Conservation (phyloP, 2,888 invertebrate genomes). For the Mythimna pallens region DNA sequence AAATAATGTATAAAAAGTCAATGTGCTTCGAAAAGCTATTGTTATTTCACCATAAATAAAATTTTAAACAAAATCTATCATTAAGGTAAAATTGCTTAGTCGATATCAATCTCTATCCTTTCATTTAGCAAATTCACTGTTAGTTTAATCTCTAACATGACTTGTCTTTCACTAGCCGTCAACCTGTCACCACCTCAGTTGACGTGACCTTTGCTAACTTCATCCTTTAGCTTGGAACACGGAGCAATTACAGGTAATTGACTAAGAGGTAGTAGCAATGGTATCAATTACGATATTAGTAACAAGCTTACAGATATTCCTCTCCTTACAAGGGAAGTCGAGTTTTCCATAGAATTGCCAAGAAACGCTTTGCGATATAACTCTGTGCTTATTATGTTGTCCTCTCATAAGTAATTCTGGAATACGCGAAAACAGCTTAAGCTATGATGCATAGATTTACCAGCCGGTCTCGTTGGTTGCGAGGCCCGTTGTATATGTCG, state of each 20-base stretch:
- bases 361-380: not conserved
- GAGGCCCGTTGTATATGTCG: not conserved
- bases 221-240: constrained; percentile 4
- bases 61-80: not conserved
- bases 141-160: not conserved
- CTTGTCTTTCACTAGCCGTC: not conserved
- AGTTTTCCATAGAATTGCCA: not conserved
- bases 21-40: not conserved
- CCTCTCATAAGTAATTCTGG: too few species aligned
- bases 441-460: not conserved
- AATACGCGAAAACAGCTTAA: not conserved
- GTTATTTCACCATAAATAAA: not conserved
- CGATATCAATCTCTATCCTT: not conserved
- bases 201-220: constrained; percentile 25
- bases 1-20: too few species aligned
- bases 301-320: constrained; percentile 10
- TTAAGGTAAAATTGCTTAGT: not conserved
- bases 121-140: not conserved
- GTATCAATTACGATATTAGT: constrained; percentile 5
- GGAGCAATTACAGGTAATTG: constrained; percentile 38
- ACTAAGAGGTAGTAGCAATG: not conserved
- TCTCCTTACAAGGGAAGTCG: not conserved
- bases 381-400: not conserved
- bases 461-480: not conserved
- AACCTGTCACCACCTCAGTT: constrained; percentile 13